Percentiles rank a stretch among this genome's conserved stretches.
These are phyloP conservation scores for Psilanteris sp. DNA, from an alignment of 1,140 invertebrate genomes.

Conservation along the genomic window DNA sequence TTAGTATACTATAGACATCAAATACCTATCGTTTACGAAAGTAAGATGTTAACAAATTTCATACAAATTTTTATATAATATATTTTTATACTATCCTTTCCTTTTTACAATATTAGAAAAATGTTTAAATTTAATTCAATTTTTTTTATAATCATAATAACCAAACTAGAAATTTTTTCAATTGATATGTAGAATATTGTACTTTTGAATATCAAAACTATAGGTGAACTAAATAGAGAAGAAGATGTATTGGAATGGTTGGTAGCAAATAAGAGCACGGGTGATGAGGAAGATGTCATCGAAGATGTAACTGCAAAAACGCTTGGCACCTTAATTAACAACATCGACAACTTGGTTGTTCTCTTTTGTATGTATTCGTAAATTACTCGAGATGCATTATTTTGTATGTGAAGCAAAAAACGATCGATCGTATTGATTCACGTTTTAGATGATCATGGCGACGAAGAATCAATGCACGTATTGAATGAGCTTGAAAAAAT, in stretches of 20 bases:
- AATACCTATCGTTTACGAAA: constrained; percentile 96
- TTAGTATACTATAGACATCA: constrained; percentile 96
- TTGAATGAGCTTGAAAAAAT: constrained; percentile 93
- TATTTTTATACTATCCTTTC: too few species aligned
- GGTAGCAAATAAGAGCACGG: constrained; percentile 94
- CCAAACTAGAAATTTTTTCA: too few species aligned
- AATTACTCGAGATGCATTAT: constrained; percentile 33
- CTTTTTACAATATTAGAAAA: too few species aligned
- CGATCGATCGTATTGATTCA: not conserved
- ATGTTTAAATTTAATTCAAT: too few species aligned
- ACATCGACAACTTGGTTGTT: constrained; percentile 94
- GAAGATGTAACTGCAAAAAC: constrained; percentile 95
- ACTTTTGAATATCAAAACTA: too few species aligned
- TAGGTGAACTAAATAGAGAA: constrained; percentile 91
- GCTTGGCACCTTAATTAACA: constrained; percentile 91
- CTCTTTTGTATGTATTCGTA: constrained; percentile 90
- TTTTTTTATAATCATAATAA: too few species aligned
- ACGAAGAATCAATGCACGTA: constrained; percentile 91
- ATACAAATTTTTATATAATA: too few species aligned
- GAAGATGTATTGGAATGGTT: constrained; percentile 96
- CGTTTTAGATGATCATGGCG: constrained; percentile 88
- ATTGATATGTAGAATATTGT: too few species aligned
- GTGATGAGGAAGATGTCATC: constrained; percentile 95
- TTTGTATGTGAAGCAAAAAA: too few species aligned
- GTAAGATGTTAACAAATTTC: constrained; percentile 77